phyloP scores from a whole-genome alignment of 2,797 vertebrate species.

The Vireo griseus region DNA sequence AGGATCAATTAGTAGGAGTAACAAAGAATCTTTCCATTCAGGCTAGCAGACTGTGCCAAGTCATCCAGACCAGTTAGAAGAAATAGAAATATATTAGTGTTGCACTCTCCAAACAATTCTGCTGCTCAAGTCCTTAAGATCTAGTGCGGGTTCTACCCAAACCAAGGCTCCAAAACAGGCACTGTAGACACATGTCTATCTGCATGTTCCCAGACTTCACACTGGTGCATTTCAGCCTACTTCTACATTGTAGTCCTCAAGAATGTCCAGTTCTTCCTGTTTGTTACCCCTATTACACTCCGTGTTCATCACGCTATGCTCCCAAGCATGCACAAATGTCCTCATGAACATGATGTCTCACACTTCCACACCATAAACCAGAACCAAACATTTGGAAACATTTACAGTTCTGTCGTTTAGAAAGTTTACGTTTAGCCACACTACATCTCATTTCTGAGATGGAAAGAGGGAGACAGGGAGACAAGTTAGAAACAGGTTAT shows the following conservation, averaged over 20 bases:
- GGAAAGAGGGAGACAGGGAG: background rate
- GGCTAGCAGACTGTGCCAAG: background rate
- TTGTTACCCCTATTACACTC: background rate
- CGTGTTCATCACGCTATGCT: fast-evolving
- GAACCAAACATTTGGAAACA: background rate
- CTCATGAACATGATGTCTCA: background rate
- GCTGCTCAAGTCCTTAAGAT: background rate
- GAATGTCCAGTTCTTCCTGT: background rate
- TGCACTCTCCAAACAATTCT: background rate
- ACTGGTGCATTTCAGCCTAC: background rate
- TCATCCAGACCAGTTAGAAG: background rate
- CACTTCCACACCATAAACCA: background rate
- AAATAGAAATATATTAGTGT: background rate
- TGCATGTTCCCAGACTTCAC: background rate
- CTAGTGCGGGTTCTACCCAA: background rate
- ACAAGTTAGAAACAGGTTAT: background rate
- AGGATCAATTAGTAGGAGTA: background rate
- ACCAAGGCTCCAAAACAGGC: background rate
- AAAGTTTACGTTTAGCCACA: background rate
- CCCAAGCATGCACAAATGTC: background rate
- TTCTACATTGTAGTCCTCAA: background rate
- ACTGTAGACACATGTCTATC: background rate
- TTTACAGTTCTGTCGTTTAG: background rate
- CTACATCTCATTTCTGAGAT: background rate
- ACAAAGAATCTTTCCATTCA: background rate